Base-by-base conservation (phyloP, 2,113 vertebrate species). In the Trinectes maculatus region DNA sequence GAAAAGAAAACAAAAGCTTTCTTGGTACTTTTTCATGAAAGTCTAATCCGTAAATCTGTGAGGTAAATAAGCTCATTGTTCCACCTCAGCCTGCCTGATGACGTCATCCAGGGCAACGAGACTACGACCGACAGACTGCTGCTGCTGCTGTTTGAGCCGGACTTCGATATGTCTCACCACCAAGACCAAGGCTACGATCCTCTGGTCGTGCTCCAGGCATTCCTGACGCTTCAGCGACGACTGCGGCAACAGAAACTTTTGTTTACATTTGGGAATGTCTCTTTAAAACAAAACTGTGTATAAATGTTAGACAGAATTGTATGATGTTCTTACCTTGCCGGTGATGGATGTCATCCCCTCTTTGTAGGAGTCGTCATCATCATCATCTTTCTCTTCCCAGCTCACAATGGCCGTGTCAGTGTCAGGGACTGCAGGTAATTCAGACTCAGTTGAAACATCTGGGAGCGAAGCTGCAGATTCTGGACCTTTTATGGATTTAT, bases 141-240 rank as follows among this genome's bases (percentile, higher is more conserved):
- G 93, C 18, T 91, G 89, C 72, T 93, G 92, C 73, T 92, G 91
- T 25, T 95, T 95, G 33, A 96, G 92, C 25, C 91, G 91, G 83
- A 98, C 95, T 86, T 98, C 95, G 0, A 95, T 88, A n/a, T 96
- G 94, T 57, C 96, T 88, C 26, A 99, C 93, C 82, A 95, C 91
- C 71, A 97, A 99, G 6, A 95, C 91, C 61, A 96, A 93, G 0
- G 94, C 94, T 0, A 98, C 71, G 19, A 97, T 85, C 54, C 88
- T 92, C 83, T 98, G 95, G 46, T 98, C 95, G 0, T 93, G 93
- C 69, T 98, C 95, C 78, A 99, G 88, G 51, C 95, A 98, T 79
- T 94, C 90, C 70, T 92, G 94, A 53, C 95, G 95, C 74, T 85
- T 89, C 58, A 92, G 82, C 2, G 93, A 89, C 16, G 94, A 92